phyloP scores from a whole-genome alignment of 64 coral and sea anemone species.

The Actinia tenebrosa region DNA sequence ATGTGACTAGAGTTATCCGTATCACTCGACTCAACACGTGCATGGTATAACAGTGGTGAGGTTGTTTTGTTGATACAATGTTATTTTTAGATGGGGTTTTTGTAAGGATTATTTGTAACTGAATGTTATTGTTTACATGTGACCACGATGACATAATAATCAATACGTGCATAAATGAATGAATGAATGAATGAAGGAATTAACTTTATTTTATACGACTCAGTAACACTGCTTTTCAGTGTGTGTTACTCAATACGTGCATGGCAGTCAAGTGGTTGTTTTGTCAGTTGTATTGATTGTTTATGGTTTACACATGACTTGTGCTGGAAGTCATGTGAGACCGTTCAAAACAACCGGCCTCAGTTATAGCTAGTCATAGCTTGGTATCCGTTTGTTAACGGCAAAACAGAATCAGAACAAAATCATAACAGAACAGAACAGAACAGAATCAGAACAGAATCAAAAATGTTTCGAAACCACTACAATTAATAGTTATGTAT shows the following conservation, averaged over 20 bases:
- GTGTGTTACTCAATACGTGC: too few species aligned
- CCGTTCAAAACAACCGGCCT: not conserved
- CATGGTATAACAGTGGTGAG: too few species aligned
- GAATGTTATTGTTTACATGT: too few species aligned
- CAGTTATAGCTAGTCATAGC: not conserved
- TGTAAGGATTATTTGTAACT: too few species aligned
- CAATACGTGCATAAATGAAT: too few species aligned
- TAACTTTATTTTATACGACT: too few species aligned
- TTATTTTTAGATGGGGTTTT: too few species aligned
- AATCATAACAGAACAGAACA: too few species aligned
- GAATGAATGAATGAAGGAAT: too few species aligned
- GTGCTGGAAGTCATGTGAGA: constrained; percentile 1
- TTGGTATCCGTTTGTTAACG: not conserved
- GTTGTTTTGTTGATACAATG: too few species aligned
- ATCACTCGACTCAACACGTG: not conserved
- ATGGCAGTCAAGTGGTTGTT: not conserved
- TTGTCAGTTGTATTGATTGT: not conserved
- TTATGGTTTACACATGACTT: not conserved
- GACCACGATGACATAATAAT: too few species aligned
- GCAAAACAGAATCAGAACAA: not conserved
- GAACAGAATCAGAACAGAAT: not conserved
- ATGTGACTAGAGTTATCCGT: not conserved
- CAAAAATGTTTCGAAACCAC: not conserved
- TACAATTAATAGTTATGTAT: not conserved
- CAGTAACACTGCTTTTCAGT: too few species aligned